phyloP scores from a whole-genome alignment of 2,888 invertebrate genomes.

The Mesorhabditis belari region DNA sequence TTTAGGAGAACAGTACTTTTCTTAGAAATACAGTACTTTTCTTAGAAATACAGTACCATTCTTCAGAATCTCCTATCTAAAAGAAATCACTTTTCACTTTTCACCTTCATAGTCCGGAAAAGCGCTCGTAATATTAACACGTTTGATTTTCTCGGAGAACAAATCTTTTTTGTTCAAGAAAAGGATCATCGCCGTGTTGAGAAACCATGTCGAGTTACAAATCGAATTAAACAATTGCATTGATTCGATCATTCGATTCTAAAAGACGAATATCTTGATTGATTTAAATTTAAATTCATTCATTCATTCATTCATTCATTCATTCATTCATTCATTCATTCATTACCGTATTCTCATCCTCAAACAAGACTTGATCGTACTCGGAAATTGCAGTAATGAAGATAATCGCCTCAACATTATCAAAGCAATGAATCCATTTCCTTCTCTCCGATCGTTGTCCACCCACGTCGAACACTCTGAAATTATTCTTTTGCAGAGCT shows the following conservation, averaged over 20 bases:
- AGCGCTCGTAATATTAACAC: conserved; percentile 37
- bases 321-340: too few relatives aligned
- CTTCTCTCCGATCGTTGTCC: background rate
- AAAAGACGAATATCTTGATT: background rate
- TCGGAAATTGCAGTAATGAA: background rate
- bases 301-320: too few relatives aligned
- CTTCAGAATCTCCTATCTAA: background rate
- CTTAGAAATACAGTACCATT: too few relatives aligned
- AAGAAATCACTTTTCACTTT: background rate
- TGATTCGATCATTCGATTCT: background rate
- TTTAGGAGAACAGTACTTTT: too few relatives aligned
- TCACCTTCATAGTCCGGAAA: conserved; percentile 37
- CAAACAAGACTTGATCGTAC: background rate
- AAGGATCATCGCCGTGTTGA: background rate
- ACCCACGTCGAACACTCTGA: background rate
- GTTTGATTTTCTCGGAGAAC: conserved; percentile 33
- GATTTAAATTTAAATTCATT: background rate
- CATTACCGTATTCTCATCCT: background rate
- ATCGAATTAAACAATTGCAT: background rate
- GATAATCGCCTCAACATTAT: background rate
- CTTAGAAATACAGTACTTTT: too few relatives aligned
- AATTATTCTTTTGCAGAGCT: too few relatives aligned
- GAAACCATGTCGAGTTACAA: background rate
- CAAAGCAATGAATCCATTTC: background rate
- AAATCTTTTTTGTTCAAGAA: conserved; percentile 3